A percentile compares a stretch with the other conserved stretches of the same genome.
phyloP scores from a whole-genome alignment of 2,888 invertebrate genomes.

The Zygogramma bicolorata region DNA sequence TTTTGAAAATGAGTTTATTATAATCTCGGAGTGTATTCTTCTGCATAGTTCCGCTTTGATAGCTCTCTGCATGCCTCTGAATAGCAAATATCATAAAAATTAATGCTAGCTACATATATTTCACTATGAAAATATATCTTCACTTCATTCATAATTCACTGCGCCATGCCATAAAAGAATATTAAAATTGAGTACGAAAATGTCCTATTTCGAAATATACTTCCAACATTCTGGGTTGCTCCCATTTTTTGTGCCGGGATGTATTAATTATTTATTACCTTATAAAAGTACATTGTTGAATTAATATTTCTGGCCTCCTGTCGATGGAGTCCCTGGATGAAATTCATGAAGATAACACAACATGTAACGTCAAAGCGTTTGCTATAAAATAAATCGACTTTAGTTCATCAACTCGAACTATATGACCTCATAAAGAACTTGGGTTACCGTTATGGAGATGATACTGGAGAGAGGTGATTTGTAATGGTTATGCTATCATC shows the following conservation, averaged over 20 bases:
- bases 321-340: not conserved
- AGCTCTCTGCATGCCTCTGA: no score
- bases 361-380: not conserved
- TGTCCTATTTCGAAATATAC: not conserved
- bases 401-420: not conserved
- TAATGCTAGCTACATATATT: not conserved
- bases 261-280: not conserved
- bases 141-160: not conserved
- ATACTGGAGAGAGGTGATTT: no score
- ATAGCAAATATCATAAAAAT: no score
- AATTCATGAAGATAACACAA: not conserved
- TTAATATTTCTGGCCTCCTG: not conserved
- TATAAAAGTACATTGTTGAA: not conserved
- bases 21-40: no score
- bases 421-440: constrained; percentile 5
- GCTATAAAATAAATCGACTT: not conserved
- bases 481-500: no score
- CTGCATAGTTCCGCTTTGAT: no score
- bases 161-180: not conserved
- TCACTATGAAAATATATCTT: not conserved
- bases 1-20: no score
- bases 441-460: not conserved
- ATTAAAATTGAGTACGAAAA: constrained; percentile 5
- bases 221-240: not conserved
- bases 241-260: not conserved